Conservation (phyloP, 2,113 vertebrate genomes). For the Tor tambroides region DNA sequence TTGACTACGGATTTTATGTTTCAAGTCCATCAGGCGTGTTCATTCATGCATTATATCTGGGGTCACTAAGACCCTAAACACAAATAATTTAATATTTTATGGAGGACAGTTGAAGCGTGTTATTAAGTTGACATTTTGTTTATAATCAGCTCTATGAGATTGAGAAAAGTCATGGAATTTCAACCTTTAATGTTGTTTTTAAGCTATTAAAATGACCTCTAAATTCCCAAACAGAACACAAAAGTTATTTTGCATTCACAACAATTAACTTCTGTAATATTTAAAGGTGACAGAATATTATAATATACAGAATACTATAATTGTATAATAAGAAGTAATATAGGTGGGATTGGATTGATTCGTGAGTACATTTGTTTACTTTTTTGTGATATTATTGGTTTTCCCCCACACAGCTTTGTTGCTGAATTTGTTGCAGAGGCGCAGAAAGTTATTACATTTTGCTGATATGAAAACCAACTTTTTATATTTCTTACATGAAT, state of each 20-base stretch:
- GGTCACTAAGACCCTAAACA: no score
- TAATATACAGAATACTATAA: neutral
- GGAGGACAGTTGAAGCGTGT: neutral
- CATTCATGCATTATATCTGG: constrained; percentile 11
- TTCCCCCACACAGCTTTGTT: neutral
- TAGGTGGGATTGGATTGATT: neutral
- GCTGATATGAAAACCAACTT: neutral
- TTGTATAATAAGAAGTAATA: neutral
- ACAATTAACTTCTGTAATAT: neutral
- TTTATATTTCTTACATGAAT: no score
- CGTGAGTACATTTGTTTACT: neutral
- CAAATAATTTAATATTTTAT: neutral
- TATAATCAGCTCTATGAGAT: neutral
- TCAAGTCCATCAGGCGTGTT: neutral
- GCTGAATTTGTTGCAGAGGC: neutral
- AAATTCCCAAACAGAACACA: no score
- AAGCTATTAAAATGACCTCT: neutral
- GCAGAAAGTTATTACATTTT: neutral
- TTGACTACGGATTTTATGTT: neutral
- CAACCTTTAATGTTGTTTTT: neutral
- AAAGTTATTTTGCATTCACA: neutral
- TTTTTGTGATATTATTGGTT: neutral
- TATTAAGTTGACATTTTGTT: constrained; percentile 21
- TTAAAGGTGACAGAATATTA: neutral
- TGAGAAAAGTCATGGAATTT: neutral